phyloP scores from a whole-genome alignment of 2,797 vertebrate genomes.

The Siniperca obscura region DNA sequence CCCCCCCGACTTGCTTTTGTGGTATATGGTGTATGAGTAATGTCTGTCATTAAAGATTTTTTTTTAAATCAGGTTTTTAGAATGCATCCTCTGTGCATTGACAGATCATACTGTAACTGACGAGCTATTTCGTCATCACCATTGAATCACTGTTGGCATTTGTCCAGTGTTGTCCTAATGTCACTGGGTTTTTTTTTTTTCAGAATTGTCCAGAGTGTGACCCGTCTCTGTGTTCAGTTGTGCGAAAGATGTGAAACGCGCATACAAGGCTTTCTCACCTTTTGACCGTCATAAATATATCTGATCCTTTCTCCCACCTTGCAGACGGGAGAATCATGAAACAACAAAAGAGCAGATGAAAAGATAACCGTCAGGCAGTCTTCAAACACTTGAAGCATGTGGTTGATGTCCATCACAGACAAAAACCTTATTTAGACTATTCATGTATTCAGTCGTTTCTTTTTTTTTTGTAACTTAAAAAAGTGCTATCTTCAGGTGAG shows the following conservation, averaged over 20 bases:
- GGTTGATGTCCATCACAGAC: slow-evolving; percentile 75
- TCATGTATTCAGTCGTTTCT: slow-evolving; percentile 61
- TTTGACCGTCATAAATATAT: slow-evolving; percentile 74
- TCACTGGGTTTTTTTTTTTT: slow-evolving; percentile 50
- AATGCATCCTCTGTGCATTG: slow-evolving; percentile 69
- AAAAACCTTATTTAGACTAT: slow-evolving; percentile 70
- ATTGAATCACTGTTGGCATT: slow-evolving; percentile 44
- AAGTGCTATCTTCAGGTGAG: slow-evolving; percentile 77
- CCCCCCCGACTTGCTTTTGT: slow-evolving; percentile 61
- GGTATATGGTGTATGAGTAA: slow-evolving; percentile 73
- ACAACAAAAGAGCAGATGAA: slow-evolving; percentile 76
- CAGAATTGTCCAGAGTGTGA: slow-evolving; percentile 72
- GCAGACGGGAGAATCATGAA: slow-evolving; percentile 63
- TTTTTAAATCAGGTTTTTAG: slow-evolving; percentile 61
- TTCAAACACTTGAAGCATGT: slow-evolving; percentile 75
- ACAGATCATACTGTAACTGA: slow-evolving; percentile 48
- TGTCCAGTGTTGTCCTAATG: slow-evolving; percentile 71
- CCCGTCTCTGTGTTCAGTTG: slow-evolving; percentile 76
- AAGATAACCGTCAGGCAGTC: slow-evolving; percentile 77
- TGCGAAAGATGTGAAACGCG: slow-evolving; percentile 80
- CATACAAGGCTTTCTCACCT: slow-evolving; percentile 72
- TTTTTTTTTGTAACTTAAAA: slow-evolving; percentile 61
- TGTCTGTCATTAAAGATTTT: slow-evolving; percentile 69
- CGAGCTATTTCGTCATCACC: slow-evolving; percentile 40
- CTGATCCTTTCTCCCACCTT: slow-evolving; percentile 59